Evolutionary conservation across 2,888 invertebrate species (phyloP), one percentile per base, ranked within the genome.

Genomic region (Emesis russula): DNA sequence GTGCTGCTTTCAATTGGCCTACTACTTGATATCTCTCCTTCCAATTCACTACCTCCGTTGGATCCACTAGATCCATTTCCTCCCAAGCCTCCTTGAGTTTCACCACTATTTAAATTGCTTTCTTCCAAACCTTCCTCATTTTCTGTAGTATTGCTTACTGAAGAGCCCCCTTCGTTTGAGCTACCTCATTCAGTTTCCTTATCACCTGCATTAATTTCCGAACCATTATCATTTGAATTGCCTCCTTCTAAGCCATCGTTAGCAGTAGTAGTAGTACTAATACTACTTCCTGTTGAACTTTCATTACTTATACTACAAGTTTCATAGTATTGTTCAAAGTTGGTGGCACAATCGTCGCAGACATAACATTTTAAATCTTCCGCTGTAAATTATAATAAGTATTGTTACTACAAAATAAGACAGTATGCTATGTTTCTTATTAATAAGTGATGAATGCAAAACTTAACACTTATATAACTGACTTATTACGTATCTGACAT

Each of bases 311-410:
- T 31, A 15, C 11, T 74, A 87, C 97, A 97, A 84, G 96, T 96
- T 92, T 93, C 66, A 63, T 95, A 91, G 11, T 95, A 41, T 3
- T 83, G 85, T 63, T 94, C 90, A 13, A 94, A 94, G 0, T 96
- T 95, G 38, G 90, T 94, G 11, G 89, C 86, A 87, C 97, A 97
- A 78, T 95, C 93, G 0, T 90, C 93, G 78, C 97, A 97, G 1
- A 96, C 96, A 88, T 97, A 97, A 81, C 97, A 97, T 91, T 94
- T 84, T 38, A 96, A 91, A 9, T 96, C 96, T 48, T 96, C 89
- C 33, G 95, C 97, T 97, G 93, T 41, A 92, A 77, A 31, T 74
- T 73, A 53, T 68, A 71, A 31, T 48, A 0, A 75, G 25, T 25
- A 11, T 25, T 33, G 15, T 18, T 44, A 48, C 25, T 48, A 38